phyloP scores from a whole-genome alignment of 2,888 invertebrate genomes.

The Tortricodes alternella region DNA sequence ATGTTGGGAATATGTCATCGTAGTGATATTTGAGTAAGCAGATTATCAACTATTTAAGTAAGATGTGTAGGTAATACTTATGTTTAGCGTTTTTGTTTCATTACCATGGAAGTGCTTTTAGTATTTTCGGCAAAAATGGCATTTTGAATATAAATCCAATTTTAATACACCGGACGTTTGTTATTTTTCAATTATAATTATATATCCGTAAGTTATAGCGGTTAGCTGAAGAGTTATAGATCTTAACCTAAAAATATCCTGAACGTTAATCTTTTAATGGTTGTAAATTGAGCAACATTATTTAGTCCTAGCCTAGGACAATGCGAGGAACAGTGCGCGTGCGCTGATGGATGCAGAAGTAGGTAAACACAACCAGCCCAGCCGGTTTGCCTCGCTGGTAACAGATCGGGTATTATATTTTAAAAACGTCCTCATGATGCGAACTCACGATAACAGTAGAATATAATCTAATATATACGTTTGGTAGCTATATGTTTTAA shows the following conservation, averaged over 20 bases:
- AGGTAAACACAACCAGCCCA: slow-evolving; percentile 40
- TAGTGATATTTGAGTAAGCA: too few species aligned
- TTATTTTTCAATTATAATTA: too few species aligned
- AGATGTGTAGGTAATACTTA: too few species aligned
- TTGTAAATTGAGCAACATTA: slow-evolving; percentile 21
- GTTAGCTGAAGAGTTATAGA: too few species aligned
- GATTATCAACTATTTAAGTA: neutral
- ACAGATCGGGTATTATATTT: slow-evolving; percentile 56
- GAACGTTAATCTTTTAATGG: neutral
- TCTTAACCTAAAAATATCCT: too few species aligned
- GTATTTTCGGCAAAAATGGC: slow-evolving; percentile 9
- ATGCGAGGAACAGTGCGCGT: slow-evolving; percentile 33
- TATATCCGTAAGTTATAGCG: too few species aligned
- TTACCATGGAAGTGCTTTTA: too few species aligned
- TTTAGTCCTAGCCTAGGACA: slow-evolving; percentile 42
- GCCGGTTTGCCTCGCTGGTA: slow-evolving; percentile 64
- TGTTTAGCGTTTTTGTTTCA: too few species aligned
- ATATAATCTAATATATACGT: neutral
- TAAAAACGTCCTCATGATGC: slow-evolving; percentile 42
- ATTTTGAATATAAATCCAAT: slow-evolving; percentile 15
- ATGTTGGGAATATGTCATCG: neutral
- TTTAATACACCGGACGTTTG: too few species aligned
- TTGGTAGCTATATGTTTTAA: too few species aligned
- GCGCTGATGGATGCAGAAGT: slow-evolving; percentile 39
- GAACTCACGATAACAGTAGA: slow-evolving; percentile 3